A percentile compares a stretch with the other conserved stretches of the same genome.
These are phyloP conservation scores for Melanostoma mellinum DNA, from an alignment of 2,888 invertebrate species.

Conservation along the genomic window DNA sequence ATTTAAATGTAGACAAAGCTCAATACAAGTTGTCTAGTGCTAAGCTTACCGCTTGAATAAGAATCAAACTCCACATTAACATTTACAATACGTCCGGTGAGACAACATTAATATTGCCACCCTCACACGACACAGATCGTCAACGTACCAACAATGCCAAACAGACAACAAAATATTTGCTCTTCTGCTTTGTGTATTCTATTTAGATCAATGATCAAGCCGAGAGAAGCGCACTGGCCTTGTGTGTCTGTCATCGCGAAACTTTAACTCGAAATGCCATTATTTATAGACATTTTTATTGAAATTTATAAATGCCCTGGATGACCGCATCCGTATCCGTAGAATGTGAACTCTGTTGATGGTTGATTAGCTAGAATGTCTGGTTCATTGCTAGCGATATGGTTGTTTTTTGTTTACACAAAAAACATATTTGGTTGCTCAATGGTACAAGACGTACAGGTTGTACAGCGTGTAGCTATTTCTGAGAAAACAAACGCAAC, in stretches of 20 bases:
- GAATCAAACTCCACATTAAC: no score
- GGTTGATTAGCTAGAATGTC: conserved; percentile 3
- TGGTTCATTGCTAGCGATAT: no score
- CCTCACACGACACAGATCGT: conserved; percentile 7
- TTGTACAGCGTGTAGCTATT: not conserved
- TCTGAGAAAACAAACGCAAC: conserved; percentile 12
- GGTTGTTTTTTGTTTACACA: not conserved
- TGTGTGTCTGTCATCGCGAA: conserved; percentile 57
- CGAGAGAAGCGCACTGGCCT: conserved; percentile 46
- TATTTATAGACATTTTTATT: conserved; percentile 56
- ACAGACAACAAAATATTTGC: conserved; percentile 2
- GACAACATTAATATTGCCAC: conserved; percentile 25
- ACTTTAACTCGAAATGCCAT: conserved; percentile 35
- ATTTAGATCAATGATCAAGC: conserved; percentile 67
- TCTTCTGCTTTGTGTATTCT: conserved; percentile 38
- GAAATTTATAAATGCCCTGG: conserved; percentile 61
- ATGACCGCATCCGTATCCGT: conserved; percentile 3
- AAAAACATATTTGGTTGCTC: no score
- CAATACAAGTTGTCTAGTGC: no score
- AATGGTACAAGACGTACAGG: no score
- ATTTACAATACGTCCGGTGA: no score
- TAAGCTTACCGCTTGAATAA: no score
- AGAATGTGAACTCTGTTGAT: conserved; percentile 13
- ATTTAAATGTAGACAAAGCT: no score
- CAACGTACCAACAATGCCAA: conserved; percentile 31